A percentile compares a stretch with the other conserved stretches of the same genome.
Evolutionary conservation across 2,797 vertebrate species (phyloP).

Genomic region (Pseudochirops cupreus): DNA sequence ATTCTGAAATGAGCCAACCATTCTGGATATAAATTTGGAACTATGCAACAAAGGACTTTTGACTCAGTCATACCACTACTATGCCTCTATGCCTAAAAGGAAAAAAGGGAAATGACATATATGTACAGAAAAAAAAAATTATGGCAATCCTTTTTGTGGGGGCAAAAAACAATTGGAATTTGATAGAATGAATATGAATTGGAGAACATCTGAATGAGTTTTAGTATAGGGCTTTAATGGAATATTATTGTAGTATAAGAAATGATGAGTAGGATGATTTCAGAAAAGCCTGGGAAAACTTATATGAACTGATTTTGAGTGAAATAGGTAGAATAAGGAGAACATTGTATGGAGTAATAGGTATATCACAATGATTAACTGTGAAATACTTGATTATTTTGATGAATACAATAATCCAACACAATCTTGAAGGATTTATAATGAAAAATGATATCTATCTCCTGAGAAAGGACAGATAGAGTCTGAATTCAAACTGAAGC

Average conservation of each 20-base stretch:
- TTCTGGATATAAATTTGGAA: no score
- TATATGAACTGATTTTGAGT: not conserved
- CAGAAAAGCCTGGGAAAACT: not conserved
- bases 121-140: no score
- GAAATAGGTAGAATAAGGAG: not conserved
- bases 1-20: no score
- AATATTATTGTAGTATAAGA: not conserved
- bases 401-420: not conserved
- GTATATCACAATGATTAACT: not conserved
- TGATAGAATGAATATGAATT: no score
- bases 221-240: not conserved
- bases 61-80: no score
- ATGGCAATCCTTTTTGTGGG: no score
- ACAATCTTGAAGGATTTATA: not conserved
- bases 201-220: no score
- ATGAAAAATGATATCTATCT: not conserved
- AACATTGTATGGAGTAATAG: not conserved
- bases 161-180: no score
- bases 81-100: no score
- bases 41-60: no score
- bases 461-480: not conserved
- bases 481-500: no score
- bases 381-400: not conserved
- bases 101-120: no score
- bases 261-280: not conserved